phyloP scores from a whole-genome alignment of 23 tunicate genomes.

The Ascidia mentula region DNA sequence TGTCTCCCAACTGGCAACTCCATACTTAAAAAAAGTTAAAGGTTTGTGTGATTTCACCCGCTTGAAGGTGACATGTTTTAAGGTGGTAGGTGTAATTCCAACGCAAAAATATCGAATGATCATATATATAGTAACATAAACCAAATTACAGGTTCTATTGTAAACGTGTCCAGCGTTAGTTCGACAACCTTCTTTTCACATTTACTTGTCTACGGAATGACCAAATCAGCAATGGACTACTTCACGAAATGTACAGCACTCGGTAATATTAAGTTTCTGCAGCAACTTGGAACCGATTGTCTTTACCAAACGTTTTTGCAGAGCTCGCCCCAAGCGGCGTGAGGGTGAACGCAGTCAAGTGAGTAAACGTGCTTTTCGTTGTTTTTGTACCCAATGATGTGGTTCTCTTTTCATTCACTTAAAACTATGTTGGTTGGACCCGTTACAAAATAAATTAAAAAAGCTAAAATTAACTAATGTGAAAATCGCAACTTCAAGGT shows the following conservation, averaged over 20 bases:
- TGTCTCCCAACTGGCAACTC: background rate
- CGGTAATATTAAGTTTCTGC: background rate
- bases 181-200: background rate
- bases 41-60: background rate
- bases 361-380: too few species aligned
- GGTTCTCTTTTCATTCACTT: too few species aligned
- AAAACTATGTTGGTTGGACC: too few species aligned
- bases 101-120: too few species aligned
- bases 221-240: background rate
- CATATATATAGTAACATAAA: too few species aligned
- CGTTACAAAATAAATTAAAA: too few species aligned
- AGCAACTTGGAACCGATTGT: background rate
- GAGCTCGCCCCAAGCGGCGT: background rate
- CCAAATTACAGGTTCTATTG: background rate
- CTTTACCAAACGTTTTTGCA: too few species aligned
- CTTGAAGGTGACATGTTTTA: too few species aligned
- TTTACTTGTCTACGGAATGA: background rate
- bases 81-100: too few species aligned
- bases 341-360: background rate
- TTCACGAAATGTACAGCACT: background rate
- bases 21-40: background rate
- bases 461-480: too few species aligned
- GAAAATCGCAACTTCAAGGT: too few species aligned
- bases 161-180: background rate
- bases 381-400: too few species aligned